A percentile compares a stretch with the other conserved stretches of the same genome.
These are phyloP conservation scores for Masticophis lateralis DNA, from an alignment of 2,797 vertebrate species.

Conservation along the genomic window DNA sequence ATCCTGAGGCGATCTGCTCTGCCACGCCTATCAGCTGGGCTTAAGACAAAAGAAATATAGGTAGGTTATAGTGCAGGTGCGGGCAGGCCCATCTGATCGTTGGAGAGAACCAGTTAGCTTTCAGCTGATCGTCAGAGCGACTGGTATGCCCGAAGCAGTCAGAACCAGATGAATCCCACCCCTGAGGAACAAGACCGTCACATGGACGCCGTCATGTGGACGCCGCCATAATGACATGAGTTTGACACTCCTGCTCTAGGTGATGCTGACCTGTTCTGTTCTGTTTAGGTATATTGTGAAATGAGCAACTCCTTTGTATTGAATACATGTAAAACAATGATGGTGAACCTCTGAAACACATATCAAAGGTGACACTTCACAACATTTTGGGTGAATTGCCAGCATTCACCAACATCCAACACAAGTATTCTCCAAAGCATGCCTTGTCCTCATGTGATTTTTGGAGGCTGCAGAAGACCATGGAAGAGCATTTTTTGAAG, in stretches of 20 bases:
- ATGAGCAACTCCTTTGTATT: not conserved
- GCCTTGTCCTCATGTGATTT: not conserved
- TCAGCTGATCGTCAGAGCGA: too few relatives aligned
- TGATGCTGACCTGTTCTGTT: not conserved
- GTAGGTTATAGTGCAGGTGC: too few relatives aligned
- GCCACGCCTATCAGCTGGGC: too few relatives aligned
- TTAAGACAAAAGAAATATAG: too few relatives aligned
- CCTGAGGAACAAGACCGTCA: too few relatives aligned
- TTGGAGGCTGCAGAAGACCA: not conserved
- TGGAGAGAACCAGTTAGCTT: accelerated
- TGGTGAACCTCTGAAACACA: not conserved
- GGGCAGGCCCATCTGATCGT: too few relatives aligned
- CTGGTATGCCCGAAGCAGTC: too few relatives aligned
- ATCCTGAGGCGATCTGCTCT: too few relatives aligned
- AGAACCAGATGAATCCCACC: too few relatives aligned
- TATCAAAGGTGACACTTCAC: not conserved
- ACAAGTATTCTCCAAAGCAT: not conserved
- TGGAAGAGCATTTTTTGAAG: not conserved
- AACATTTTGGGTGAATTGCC: not conserved
- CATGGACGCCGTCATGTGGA: accelerated
- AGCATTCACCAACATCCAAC: not conserved
- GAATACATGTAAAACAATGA: not conserved
- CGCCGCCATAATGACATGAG: accelerated
- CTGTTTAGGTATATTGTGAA: not conserved
- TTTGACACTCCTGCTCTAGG: not conserved